phyloP scores from a whole-genome alignment of 1,140 invertebrate species.

The Brachionus plicatilis region DNA sequence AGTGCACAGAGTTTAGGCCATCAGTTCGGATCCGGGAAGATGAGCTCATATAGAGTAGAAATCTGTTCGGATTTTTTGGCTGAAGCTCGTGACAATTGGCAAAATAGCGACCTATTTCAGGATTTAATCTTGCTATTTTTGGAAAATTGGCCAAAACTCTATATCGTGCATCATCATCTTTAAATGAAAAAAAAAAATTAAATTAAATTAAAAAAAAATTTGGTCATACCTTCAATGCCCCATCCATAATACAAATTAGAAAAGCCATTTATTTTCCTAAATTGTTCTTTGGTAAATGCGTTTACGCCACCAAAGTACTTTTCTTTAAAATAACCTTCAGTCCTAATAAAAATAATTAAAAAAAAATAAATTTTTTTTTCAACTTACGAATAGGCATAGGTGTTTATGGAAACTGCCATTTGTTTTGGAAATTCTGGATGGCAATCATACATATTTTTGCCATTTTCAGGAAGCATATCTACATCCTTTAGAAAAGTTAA shows the following conservation, averaged over 20 bases:
- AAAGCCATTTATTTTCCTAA: slow-evolving; percentile 41
- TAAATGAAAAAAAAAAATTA: background rate
- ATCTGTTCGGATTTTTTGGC: slow-evolving; percentile 21
- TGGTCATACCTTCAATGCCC: slow-evolving; percentile 11
- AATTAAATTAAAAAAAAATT: background rate
- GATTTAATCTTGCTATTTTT: background rate
- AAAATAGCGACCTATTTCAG: background rate
- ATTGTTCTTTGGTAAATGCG: slow-evolving; percentile 33
- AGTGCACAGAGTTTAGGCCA: background rate
- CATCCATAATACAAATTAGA: slow-evolving; percentile 41
- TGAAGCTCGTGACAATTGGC: slow-evolving; percentile 34
- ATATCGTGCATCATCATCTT: slow-evolving; percentile 11
- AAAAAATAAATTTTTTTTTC: background rate
- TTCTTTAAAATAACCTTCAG: slow-evolving; percentile 33
- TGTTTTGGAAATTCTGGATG: background rate
- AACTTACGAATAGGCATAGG: slow-evolving; percentile 23
- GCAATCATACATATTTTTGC: slow-evolving; percentile 20
- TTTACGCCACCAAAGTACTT: slow-evolving; percentile 41
- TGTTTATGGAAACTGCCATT: slow-evolving; percentile 4
- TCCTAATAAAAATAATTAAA: background rate
- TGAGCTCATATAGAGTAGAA: background rate
- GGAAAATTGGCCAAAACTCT: background rate
- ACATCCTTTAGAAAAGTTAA: background rate
- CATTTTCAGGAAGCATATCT: slow-evolving; percentile 32
- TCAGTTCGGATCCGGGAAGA: background rate